Evolutionary conservation across 1,140 invertebrate genomes (phyloP).

Genomic region (Colletes latitarsis): DNA sequence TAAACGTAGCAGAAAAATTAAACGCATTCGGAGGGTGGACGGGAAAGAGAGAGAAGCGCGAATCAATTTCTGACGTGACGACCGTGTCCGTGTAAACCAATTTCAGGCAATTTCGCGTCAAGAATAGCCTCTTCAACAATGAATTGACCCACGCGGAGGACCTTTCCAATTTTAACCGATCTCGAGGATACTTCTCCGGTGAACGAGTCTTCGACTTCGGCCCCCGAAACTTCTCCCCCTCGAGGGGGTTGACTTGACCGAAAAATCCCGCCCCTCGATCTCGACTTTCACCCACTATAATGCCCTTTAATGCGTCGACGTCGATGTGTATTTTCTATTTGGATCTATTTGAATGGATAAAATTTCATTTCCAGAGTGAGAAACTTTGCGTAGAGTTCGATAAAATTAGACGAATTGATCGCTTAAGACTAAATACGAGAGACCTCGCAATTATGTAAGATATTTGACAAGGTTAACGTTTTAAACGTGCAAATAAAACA

Average conservation of each 20-base stretch:
- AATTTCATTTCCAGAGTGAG: too few species aligned
- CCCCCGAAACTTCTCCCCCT: conserved; percentile 52
- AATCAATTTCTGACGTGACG: conserved; percentile 77
- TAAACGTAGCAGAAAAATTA: conserved; percentile 75
- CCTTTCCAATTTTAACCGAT: conserved; percentile 79
- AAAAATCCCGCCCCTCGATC: conserved; percentile 26
- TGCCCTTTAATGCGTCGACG: not conserved
- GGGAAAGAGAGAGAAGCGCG: conserved; percentile 38
- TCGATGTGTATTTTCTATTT: not conserved
- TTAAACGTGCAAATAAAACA: too few species aligned
- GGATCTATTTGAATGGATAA: too few species aligned
- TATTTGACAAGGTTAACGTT: too few species aligned
- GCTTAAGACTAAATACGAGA: too few species aligned
- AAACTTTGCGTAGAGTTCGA: too few species aligned
- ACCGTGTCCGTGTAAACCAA: conserved; percentile 79
- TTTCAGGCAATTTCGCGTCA: conserved; percentile 81
- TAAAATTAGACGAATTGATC: too few species aligned
- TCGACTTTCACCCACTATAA: not conserved
- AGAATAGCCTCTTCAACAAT: conserved; percentile 80
- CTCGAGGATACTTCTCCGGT: conserved; percentile 68
- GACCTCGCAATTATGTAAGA: too few species aligned
- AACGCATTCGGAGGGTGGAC: conserved; percentile 71
- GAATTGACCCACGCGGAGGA: conserved; percentile 77
- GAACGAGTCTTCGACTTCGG: conserved; percentile 48
- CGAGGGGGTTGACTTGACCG: conserved; percentile 61